Conservation (phyloP, 2,888 invertebrate genomes). For the Homarus gammarus region DNA sequence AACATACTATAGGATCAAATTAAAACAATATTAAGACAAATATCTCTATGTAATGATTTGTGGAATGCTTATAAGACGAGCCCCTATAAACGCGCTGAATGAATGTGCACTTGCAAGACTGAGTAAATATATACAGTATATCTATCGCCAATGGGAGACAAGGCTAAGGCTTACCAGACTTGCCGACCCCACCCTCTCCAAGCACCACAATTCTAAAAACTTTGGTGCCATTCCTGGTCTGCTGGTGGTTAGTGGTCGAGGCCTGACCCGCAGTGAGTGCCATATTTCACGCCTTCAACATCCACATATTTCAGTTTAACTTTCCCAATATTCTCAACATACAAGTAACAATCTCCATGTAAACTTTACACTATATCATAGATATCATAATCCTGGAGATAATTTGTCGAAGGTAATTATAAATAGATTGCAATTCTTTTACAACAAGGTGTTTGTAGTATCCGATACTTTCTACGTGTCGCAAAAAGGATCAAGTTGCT, state of each 20-base stretch:
- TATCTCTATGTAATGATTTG: too few relatives aligned
- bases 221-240: slow-evolving; percentile 62
- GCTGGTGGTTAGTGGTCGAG: slow-evolving; percentile 13
- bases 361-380: slow-evolving; percentile 1
- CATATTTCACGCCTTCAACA: slow-evolving; percentile 10
- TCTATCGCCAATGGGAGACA: background rate
- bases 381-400: background rate
- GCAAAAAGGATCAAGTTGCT: background rate
- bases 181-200: slow-evolving; percentile 95
- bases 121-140: too few relatives aligned
- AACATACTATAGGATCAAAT: too few relatives aligned
- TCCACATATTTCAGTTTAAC: background rate
- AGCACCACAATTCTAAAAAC: slow-evolving; percentile 94
- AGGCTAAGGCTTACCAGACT: slow-evolving; percentile 82
- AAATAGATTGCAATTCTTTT: background rate
- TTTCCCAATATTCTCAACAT: background rate
- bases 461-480: background rate
- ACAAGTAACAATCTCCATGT: background rate
- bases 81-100: too few relatives aligned
- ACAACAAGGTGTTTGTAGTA: background rate
- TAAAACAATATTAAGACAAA: too few relatives aligned
- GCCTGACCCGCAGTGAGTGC: slow-evolving; percentile 18
- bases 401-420: background rate
- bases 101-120: too few relatives aligned
- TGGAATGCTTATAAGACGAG: too few relatives aligned